These are phyloP conservation scores for Mycteria americana DNA, from an alignment of 2,797 vertebrate genomes.

Conservation along the genomic window DNA sequence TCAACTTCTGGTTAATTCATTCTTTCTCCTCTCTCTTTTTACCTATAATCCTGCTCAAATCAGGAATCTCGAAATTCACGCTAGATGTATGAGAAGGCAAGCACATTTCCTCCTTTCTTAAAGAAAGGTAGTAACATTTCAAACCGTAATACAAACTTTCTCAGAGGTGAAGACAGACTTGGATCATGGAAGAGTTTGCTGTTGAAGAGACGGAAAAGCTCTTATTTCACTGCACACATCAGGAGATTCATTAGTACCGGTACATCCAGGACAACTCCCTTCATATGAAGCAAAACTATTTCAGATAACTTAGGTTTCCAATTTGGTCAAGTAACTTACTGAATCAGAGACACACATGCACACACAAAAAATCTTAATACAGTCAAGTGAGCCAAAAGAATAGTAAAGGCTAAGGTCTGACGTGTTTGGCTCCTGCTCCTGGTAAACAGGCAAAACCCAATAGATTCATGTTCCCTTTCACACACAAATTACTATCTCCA, in stretches of 20 bases:
- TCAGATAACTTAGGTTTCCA: background rate
- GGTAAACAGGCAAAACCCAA: background rate
- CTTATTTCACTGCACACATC: background rate
- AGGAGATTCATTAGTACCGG: background rate
- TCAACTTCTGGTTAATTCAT: background rate
- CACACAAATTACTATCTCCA: background rate
- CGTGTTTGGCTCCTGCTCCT: background rate
- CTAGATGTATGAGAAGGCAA: background rate
- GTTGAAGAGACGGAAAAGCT: background rate
- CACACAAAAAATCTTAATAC: background rate
- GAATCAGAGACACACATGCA: background rate
- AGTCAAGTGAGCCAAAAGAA: background rate
- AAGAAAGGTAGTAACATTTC: background rate
- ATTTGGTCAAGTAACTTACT: background rate
- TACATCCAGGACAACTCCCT: background rate
- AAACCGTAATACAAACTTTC: background rate
- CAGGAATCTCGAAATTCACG: background rate
- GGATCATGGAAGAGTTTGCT: background rate
- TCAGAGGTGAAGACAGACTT: background rate
- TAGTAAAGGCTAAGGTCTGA: background rate
- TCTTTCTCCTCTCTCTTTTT: background rate
- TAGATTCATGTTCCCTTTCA: background rate
- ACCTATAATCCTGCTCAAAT: background rate
- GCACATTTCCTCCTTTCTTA: background rate
- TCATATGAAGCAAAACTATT: background rate